phyloP scores from a whole-genome alignment of 2,888 invertebrate genomes.

The Cerceris ruficornis region DNA sequence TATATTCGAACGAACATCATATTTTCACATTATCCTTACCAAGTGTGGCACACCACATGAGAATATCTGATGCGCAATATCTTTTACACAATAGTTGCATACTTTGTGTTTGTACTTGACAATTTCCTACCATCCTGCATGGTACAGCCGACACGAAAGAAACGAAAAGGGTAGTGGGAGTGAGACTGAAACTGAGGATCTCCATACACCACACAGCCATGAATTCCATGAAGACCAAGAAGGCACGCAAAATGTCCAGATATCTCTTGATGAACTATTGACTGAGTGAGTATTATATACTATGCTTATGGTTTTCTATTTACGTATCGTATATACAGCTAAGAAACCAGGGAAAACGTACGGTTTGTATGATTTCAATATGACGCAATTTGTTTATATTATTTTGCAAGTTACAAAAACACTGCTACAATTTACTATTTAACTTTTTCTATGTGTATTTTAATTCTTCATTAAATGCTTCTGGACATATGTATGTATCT shows the following conservation, averaged over 20 bases:
- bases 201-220: slow-evolving; percentile 77
- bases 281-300: slow-evolving; percentile 81
- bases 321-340: slow-evolving; percentile 43
- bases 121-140: slow-evolving; percentile 72
- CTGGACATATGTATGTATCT: slow-evolving; percentile 27
- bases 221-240: slow-evolving; percentile 77
- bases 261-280: slow-evolving; percentile 80
- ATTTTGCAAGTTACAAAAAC: slow-evolving; percentile 14
- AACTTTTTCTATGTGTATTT: slow-evolving; percentile 32
- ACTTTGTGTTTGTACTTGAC: slow-evolving; percentile 76
- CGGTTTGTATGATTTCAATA: slow-evolving; percentile 62
- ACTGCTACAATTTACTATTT: slow-evolving; percentile 5
- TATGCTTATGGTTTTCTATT: slow-evolving; percentile 36
- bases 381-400: slow-evolving; percentile 11
- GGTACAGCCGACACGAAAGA: slow-evolving; percentile 81
- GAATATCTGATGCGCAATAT: slow-evolving; percentile 45
- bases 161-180: slow-evolving; percentile 85
- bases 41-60: slow-evolving; percentile 23
- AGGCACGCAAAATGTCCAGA: slow-evolving; percentile 79
- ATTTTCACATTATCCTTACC: slow-evolving; percentile 23
- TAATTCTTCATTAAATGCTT: slow-evolving; percentile 27
- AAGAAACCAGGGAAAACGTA: slow-evolving; percentile 48
- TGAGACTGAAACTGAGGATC: slow-evolving; percentile 90
- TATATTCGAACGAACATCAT: slow-evolving; percentile 11
- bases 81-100: slow-evolving; percentile 63